Evolutionary conservation across 2,113 vertebrate genomes (phyloP).

Genomic region (Tenrec ecaudatus): DNA sequence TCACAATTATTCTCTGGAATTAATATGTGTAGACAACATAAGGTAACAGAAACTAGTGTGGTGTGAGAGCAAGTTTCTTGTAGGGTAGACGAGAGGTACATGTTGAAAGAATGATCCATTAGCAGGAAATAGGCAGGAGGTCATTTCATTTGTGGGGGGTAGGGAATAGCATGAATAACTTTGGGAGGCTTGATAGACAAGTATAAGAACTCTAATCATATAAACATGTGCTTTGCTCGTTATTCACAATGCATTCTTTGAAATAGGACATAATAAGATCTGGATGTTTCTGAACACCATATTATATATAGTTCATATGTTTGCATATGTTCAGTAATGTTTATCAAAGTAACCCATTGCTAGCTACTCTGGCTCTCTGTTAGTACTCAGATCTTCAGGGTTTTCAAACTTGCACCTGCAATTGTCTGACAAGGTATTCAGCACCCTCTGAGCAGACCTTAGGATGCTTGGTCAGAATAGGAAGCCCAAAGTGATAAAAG

Average conservation of each 20-base stretch:
- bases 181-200: too few relatives aligned
- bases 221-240: background rate
- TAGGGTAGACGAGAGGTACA: background rate
- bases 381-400: too few relatives aligned
- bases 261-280: background rate
- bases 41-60: background rate
- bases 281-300: background rate
- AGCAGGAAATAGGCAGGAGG: background rate
- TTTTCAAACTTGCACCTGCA: too few relatives aligned
- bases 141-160: background rate
- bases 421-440: background rate
- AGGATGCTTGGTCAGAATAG: background rate
- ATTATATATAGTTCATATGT: background rate
- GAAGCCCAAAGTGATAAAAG: too few relatives aligned
- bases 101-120: background rate
- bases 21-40: background rate
- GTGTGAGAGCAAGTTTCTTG: background rate
- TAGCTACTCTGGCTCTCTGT: too few relatives aligned
- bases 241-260: background rate
- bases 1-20: background rate
- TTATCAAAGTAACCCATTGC: background rate
- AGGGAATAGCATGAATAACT: background rate
- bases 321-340: too few relatives aligned
- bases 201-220: background rate
- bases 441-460: background rate